phyloP scores from a whole-genome alignment of 2,797 vertebrate species.

The Enteromius paludinosus region DNA sequence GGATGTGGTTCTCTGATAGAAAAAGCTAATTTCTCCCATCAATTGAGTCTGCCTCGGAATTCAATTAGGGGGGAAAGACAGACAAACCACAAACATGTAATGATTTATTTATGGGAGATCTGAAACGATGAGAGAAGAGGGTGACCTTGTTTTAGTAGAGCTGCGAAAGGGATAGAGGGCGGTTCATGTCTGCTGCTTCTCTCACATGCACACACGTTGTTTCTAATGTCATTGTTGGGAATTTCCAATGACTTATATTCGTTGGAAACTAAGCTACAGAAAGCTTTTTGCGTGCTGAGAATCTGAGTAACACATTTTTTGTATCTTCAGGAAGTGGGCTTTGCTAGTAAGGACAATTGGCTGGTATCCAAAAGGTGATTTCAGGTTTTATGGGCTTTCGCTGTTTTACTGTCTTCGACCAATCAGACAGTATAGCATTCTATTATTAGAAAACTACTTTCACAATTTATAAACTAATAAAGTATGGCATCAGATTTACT shows the following conservation, averaged over 20 bases:
- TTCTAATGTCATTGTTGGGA: not conserved
- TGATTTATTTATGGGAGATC: conserved; percentile 60
- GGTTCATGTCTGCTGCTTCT: conserved; percentile 17
- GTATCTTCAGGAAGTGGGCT: not conserved
- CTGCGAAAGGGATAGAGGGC: conserved; percentile 50
- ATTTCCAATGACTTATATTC: not conserved
- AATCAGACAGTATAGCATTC: not conserved
- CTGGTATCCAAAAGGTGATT: not conserved
- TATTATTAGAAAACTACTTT: not conserved
- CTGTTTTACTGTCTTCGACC: not conserved
- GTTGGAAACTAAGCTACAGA: not conserved
- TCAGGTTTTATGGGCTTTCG: not conserved
- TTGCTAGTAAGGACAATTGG: not conserved
- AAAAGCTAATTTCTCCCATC: conserved; percentile 57
- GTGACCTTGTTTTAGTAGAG: conserved; percentile 54
- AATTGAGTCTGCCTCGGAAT: conserved; percentile 53
- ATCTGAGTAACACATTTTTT: not conserved
- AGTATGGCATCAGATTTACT: not conserved
- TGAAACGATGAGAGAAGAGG: conserved; percentile 43
- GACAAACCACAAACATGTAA: conserved; percentile 56
- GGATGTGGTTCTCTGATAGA: conserved; percentile 53
- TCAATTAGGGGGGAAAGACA: conserved; percentile 53
- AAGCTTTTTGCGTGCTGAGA: not conserved
- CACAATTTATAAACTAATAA: not conserved
- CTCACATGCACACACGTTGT: not conserved